Conservation (phyloP, 2,888 invertebrate genomes). For the Lacanobia oleracea region DNA sequence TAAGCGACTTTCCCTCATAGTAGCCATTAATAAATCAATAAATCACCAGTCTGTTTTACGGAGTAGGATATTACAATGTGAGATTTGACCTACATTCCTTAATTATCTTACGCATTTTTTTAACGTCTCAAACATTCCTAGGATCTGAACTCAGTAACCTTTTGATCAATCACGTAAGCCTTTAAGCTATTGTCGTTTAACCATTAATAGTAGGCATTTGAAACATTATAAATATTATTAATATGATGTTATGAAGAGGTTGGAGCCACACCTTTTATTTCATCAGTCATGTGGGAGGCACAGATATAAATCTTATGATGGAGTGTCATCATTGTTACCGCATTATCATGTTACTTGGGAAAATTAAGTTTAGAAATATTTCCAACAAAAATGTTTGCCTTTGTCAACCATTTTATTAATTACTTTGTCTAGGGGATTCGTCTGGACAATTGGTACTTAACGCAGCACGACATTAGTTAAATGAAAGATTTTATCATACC, state of each 20-base stretch:
- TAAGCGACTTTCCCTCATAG: too few species aligned
- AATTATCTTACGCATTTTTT: conserved; percentile 14
- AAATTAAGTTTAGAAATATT: conserved; percentile 50
- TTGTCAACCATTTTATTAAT: conserved; percentile 18
- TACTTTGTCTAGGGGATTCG: background rate
- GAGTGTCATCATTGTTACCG: conserved; percentile 46
- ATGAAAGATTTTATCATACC: conserved; percentile 29
- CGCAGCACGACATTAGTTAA: conserved; percentile 12
- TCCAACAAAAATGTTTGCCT: conserved; percentile 3
- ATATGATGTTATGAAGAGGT: conserved; percentile 48
- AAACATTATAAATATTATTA: conserved; percentile 52
- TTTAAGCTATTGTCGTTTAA: conserved; percentile 44
- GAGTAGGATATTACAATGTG: background rate
- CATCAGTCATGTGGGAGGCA: conserved; percentile 54
- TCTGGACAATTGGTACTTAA: conserved; percentile 8
- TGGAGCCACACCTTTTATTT: conserved; percentile 56
- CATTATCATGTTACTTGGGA: conserved; percentile 49
- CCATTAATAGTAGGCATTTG: conserved; percentile 45
- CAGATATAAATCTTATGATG: conserved; percentile 46
- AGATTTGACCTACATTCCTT: background rate
- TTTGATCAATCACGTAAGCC: conserved; percentile 39
- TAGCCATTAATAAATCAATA: too few species aligned
- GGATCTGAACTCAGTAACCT: conserved; percentile 32
- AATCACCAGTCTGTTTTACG: background rate
- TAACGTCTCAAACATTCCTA: conserved; percentile 8